Percentiles rank a stretch among this genome's conserved stretches.
These are phyloP conservation scores for Pristionchus arcanus DNA, from an alignment of 2,888 invertebrate genomes.

Conservation along the genomic window DNA sequence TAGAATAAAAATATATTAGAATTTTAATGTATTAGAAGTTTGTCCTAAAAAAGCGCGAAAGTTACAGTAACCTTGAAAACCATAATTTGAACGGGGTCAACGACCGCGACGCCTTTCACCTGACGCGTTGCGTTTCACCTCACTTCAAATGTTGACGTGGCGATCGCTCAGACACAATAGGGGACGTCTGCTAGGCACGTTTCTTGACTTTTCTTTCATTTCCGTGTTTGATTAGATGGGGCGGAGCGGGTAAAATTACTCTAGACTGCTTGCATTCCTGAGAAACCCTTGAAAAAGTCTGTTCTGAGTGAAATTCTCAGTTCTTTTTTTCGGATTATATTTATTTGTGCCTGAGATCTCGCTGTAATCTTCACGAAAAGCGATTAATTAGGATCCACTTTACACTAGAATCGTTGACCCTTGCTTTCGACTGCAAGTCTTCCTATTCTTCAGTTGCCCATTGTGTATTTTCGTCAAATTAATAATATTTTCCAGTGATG, in stretches of 20 bases:
- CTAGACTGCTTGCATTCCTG: background rate
- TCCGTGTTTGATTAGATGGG: background rate
- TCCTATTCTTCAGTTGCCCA: background rate
- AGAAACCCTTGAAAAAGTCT: background rate
- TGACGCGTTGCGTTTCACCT: background rate
- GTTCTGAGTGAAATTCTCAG: background rate
- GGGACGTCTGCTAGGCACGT: constrained; percentile 48
- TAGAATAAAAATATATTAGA: background rate
- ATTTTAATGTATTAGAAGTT: background rate
- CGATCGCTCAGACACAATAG: constrained; percentile 33
- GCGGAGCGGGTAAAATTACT: background rate
- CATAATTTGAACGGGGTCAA: background rate
- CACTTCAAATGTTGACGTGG: constrained; percentile 43
- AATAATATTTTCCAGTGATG: constrained; percentile 49
- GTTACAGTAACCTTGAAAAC: constrained; percentile 20
- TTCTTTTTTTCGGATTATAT: background rate
- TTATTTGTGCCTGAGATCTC: background rate
- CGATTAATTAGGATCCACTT: background rate
- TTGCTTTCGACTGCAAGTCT: background rate
- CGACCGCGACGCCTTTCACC: constrained; percentile 28
- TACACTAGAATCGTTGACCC: background rate
- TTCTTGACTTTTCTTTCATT: constrained; percentile 41
- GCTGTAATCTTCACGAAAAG: constrained; percentile 1
- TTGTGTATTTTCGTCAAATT: background rate
- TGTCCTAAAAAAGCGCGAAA: background rate